These are phyloP conservation scores for Diaprepes abbreviatus DNA, from an alignment of 2,888 invertebrate species.

Conservation along the genomic window DNA sequence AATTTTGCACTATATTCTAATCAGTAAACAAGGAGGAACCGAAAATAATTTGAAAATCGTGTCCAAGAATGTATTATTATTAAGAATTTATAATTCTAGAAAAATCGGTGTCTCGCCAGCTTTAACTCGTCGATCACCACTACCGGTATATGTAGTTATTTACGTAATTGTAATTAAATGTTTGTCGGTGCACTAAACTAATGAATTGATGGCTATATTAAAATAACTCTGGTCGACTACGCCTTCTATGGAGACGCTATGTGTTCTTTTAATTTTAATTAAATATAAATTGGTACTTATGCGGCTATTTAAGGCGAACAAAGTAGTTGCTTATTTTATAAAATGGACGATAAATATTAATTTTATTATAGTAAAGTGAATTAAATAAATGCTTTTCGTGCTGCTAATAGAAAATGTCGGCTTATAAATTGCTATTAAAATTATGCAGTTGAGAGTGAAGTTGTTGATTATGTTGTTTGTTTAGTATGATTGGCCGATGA, in stretches of 20 bases:
- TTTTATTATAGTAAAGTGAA: slow-evolving; percentile 25
- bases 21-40: no score
- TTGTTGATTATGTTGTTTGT: background rate
- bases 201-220: background rate
- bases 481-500: background rate
- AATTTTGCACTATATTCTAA: no score
- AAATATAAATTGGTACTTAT: slow-evolving; percentile 17
- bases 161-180: background rate
- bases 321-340: slow-evolving; percentile 19
- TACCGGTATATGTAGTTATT: no score
- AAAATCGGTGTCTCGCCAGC: no score
- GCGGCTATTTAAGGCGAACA: slow-evolving; percentile 12
- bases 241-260: background rate
- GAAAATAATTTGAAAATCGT: no score
- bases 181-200: background rate
- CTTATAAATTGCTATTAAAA: background rate
- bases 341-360: slow-evolving; percentile 24
- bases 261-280: slow-evolving; percentile 1
- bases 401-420: slow-evolving; percentile 23
- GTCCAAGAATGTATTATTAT: no score
- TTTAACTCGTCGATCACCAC: no score
- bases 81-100: no score
- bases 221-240: background rate
- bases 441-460: slow-evolving; percentile 7
- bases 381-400: slow-evolving; percentile 9